These are phyloP conservation scores for Entelurus aequoreus DNA, from an alignment of 2,113 vertebrate species.

Conservation along the genomic window DNA sequence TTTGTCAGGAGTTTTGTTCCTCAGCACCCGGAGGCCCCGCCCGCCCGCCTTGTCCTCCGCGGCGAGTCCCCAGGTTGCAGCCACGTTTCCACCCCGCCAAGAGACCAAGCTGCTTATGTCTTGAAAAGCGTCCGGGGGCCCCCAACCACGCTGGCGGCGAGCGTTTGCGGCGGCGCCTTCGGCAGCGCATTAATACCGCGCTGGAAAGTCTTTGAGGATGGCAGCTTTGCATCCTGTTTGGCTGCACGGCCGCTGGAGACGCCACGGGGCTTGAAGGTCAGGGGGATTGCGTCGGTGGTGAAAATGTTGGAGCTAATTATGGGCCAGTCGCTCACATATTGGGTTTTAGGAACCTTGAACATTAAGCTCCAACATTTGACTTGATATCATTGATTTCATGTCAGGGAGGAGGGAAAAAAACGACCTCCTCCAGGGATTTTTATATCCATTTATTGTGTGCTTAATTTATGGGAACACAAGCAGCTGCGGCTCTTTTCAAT, in stretches of 20 bases:
- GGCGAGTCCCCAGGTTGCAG: slow-evolving; percentile 71
- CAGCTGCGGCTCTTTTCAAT: no score
- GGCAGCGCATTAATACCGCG: slow-evolving; percentile 72
- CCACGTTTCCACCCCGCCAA: slow-evolving; percentile 62
- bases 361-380: slow-evolving; percentile 9
- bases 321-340: slow-evolving; percentile 5
- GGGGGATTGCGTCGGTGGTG: slow-evolving; percentile 67
- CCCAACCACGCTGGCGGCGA: slow-evolving; percentile 60
- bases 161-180: slow-evolving; percentile 63
- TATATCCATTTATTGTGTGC: background rate
- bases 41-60: slow-evolving; percentile 66
- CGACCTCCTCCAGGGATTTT: slow-evolving; percentile 16
- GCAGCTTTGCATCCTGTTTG: slow-evolving; percentile 76
- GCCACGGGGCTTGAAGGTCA: slow-evolving; percentile 65
- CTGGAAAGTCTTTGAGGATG: slow-evolving; percentile 77
- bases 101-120: slow-evolving; percentile 78
- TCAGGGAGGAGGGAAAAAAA: background rate
- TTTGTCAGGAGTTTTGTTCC: slow-evolving; percentile 75
- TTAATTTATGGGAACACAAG: no score
- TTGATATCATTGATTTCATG: slow-evolving; percentile 20
- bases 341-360: slow-evolving; percentile 25
- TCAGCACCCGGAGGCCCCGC: slow-evolving; percentile 70
- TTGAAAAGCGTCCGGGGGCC: slow-evolving; percentile 75
- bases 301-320: slow-evolving; percentile 36
- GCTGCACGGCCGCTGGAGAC: slow-evolving; percentile 66